Evolutionary conservation across 2,113 vertebrate species (phyloP).

Genomic region (Pao palembangensis): DNA sequence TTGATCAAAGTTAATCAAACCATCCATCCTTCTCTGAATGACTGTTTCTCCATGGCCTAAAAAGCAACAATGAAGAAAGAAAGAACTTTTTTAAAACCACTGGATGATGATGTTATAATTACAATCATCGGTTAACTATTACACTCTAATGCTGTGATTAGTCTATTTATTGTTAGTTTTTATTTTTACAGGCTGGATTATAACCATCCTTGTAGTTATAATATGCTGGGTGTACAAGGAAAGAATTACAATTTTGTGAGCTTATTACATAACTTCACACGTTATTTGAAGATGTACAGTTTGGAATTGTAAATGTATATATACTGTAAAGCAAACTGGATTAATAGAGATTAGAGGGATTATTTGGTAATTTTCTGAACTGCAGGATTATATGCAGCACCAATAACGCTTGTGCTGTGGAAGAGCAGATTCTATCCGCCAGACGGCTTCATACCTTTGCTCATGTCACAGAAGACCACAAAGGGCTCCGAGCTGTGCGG

Average conservation of each 20-base stretch:
- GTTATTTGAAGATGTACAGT: no score
- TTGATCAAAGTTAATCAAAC: slow-evolving; percentile 86
- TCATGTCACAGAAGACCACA: slow-evolving; percentile 82
- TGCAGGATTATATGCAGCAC: no score
- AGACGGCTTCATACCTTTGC: slow-evolving; percentile 67
- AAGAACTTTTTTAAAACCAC: not conserved
- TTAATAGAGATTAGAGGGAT: no score
- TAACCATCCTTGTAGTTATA: no score
- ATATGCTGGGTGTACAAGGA: no score
- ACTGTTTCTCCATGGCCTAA: slow-evolving; percentile 80
- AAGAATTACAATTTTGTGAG: no score
- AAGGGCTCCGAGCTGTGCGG: slow-evolving; percentile 78
- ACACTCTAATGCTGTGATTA: not conserved
- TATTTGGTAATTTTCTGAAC: no score
- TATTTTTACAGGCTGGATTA: no score
- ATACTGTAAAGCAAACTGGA: no score
- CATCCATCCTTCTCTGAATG: slow-evolving; percentile 82
- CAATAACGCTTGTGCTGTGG: no score
- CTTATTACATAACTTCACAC: no score
- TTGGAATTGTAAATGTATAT: no score
- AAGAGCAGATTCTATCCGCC: not conserved
- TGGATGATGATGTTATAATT: not conserved
- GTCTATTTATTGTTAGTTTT: not conserved
- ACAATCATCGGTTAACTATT: not conserved
- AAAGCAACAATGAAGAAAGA: not conserved